These are phyloP conservation scores for Telmatochromis sp. DNA, from an alignment of 2,113 vertebrate genomes.

Conservation along the genomic window DNA sequence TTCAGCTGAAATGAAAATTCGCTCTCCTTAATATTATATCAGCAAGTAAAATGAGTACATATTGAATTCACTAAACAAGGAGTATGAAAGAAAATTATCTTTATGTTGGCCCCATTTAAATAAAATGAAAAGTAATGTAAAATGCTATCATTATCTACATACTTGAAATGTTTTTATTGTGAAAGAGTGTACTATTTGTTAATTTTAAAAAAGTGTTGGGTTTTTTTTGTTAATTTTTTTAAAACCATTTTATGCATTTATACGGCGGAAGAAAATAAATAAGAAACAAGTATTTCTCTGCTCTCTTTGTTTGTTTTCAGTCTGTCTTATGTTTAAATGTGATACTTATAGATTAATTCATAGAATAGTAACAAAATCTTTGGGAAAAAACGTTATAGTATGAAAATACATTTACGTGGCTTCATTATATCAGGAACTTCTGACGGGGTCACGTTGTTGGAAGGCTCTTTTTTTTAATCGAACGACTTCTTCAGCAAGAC, in stretches of 20 bases:
- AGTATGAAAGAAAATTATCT: neutral
- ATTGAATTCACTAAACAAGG: neutral
- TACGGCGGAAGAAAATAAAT: constrained; percentile 13
- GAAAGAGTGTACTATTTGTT: neutral
- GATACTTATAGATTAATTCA: neutral
- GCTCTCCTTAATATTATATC: neutral
- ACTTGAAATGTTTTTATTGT: neutral
- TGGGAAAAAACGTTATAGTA: neutral
- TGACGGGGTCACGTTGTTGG: neutral
- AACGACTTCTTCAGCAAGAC: neutral
- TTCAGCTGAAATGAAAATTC: neutral
- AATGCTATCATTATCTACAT: neutral
- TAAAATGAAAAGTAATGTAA: neutral
- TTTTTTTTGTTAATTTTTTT: neutral
- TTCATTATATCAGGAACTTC: neutral
- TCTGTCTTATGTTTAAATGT: neutral
- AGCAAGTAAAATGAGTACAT: neutral
- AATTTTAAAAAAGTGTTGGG: accelerated
- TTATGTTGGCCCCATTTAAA: neutral
- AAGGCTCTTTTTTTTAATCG: neutral
- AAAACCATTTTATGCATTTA: neutral
- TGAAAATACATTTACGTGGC: neutral
- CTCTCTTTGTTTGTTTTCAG: neutral
- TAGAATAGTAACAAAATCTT: neutral
- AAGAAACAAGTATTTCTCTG: neutral